Base-by-base conservation (phyloP, 2,797 vertebrate genomes). In the Cyprinodon diabolis region DNA sequence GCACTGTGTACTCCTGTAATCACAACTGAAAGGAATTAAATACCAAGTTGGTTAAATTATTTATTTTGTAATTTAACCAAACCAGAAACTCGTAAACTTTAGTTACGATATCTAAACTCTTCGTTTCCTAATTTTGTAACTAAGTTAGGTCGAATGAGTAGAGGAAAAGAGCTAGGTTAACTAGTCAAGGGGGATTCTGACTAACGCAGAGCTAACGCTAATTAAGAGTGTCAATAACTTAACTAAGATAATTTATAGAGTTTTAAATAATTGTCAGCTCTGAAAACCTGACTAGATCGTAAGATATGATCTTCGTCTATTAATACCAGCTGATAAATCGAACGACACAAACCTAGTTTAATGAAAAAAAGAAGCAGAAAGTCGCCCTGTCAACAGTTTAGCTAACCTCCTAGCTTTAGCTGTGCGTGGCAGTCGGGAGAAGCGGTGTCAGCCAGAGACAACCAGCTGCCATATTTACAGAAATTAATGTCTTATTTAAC, bases 361-460 rank as follows among this genome's bases (percentile, higher is more conserved):
- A 3, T 15, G 0, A 5, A 23, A 68, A 84, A 79, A 73, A 23
- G 6, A 30, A 54, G 58, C 4, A 65, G 14, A 86, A 87, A 84
- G 1, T 74, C 40, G 69, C 78, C 66, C 72, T 72, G 86, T 86
- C 86, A 85, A 81, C 78, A 84, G 74, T 77, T 67, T 71, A 80
- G 91, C 91, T 90, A 87, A 85, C 85, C 82, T 60, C 48, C 76
- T 89, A 89, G 92, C 90, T 60, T 87, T 93, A 91, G 91, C 92
- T 88, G 69, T 95, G 93, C 94, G 93, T 95, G 93, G 93, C 94
- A 95, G 83, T 81, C 48, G 68, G 86, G 78, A 68, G 70, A 5
- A 85, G 77, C 79, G 69, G 79, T 77, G 86, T 83, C 87, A 83
- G 80, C 72, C 73, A 66, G 76, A 71, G 63, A 63, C 62, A 66